phyloP scores from a whole-genome alignment of 2,797 vertebrate species.

The Xenopus petersii region DNA sequence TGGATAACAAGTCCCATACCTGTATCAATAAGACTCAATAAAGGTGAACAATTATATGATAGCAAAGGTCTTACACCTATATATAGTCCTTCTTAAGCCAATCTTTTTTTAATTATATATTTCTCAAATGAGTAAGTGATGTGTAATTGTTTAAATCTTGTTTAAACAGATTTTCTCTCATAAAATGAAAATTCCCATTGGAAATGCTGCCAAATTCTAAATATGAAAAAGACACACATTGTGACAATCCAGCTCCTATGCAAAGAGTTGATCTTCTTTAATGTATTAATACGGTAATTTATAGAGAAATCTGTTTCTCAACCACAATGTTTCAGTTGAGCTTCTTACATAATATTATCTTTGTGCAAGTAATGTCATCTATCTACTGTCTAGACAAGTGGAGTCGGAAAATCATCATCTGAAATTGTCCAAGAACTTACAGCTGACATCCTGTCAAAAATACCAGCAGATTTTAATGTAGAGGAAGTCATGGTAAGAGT shows the following conservation, averaged over 20 bases:
- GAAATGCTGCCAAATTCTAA: too few relatives aligned
- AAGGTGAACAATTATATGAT: too few relatives aligned
- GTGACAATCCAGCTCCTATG: background rate
- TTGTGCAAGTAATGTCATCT: constrained; percentile 32
- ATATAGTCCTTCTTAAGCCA: too few relatives aligned
- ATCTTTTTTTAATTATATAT: too few relatives aligned
- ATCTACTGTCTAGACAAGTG: constrained; percentile 38
- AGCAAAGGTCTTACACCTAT: too few relatives aligned
- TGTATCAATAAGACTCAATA: too few relatives aligned
- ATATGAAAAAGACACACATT: too few relatives aligned
- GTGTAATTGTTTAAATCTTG: too few relatives aligned
- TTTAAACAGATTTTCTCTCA: too few relatives aligned
- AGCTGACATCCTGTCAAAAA: constrained; percentile 49
- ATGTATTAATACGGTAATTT: constrained; percentile 9
- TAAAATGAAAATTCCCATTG: too few relatives aligned
- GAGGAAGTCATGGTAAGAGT: constrained; percentile 48
- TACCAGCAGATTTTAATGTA: constrained; percentile 48
- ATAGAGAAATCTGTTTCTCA: constrained; percentile 10
- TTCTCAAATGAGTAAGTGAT: too few relatives aligned
- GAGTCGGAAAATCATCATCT: constrained; percentile 46
- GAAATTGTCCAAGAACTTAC: constrained; percentile 50
- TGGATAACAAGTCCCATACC: too few relatives aligned
- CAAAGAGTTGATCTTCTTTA: background rate
- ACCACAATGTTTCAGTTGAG: constrained; percentile 12
- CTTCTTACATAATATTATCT: constrained; percentile 31